These are phyloP conservation scores for Pterois miles DNA, from an alignment of 2,797 vertebrate genomes.

Conservation along the genomic window DNA sequence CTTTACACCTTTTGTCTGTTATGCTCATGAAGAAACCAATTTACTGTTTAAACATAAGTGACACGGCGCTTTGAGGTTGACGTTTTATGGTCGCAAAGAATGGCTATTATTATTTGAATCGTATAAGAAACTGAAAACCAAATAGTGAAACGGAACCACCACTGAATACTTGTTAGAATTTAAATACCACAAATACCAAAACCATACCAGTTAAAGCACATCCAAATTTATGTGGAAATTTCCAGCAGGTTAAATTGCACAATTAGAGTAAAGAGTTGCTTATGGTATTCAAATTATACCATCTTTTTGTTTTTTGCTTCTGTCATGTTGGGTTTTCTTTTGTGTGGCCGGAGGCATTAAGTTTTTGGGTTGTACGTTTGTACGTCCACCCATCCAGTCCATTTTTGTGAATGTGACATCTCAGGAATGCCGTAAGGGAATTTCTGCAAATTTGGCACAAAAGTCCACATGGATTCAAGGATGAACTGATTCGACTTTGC, in stretches of 20 bases:
- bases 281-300: neutral
- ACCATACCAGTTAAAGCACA: neutral
- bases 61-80: neutral
- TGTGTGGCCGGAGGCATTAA: neutral
- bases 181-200: neutral
- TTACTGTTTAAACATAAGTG: neutral
- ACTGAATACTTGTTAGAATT: neutral
- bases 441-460: no score
- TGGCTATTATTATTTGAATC: neutral
- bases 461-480: no score
- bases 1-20: neutral
- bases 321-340: neutral
- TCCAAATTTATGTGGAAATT: neutral
- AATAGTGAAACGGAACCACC: neutral
- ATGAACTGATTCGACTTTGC: no score
- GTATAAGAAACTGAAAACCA: neutral
- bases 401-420: no score
- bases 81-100: neutral
- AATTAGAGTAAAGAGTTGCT: neutral
- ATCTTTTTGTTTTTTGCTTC: neutral
- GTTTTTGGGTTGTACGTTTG: no score
- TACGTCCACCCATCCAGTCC: no score
- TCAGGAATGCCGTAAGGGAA: no score
- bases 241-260: neutral
- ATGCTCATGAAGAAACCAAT: neutral